Evolutionary conservation across 2,113 vertebrate species (phyloP).

Genomic region (Willisornis vidua): DNA sequence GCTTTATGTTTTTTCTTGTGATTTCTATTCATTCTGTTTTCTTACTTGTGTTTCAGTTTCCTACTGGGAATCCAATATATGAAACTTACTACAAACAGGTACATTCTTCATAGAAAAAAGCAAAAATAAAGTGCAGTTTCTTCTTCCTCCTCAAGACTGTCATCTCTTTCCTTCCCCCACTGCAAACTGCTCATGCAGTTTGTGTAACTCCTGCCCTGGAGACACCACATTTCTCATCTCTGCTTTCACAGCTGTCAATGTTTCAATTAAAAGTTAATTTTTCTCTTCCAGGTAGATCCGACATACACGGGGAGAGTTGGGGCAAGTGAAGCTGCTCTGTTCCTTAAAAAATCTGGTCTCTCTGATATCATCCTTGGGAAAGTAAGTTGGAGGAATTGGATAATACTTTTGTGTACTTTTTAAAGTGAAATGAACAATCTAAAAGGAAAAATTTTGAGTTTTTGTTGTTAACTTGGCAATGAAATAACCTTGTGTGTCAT

Average conservation of each 20-base stretch:
- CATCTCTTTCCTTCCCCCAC: not conserved
- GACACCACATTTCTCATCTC: not conserved
- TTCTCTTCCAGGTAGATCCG: conserved; percentile 87
- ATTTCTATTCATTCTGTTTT: not conserved
- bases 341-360: conserved; percentile 95
- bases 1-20: accelerated
- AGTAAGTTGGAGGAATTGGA: conserved; percentile 70
- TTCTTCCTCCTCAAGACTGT: not conserved
- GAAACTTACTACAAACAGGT: conserved; percentile 96
- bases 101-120: conserved; percentile 2
- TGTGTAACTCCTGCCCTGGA: not conserved
- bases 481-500: not conserved
- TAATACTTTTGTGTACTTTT: not conserved
- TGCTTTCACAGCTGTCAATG: not conserved
- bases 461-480: not conserved
- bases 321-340: conserved; percentile 92
- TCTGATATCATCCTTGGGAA: conserved; percentile 92
- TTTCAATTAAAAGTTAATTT: not conserved
- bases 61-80: conserved; percentile 89
- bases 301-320: conserved; percentile 89
- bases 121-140: not conserved
- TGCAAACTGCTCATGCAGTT: not conserved
- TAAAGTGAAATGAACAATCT: not conserved
- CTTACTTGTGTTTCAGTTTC: conserved; percentile 78
- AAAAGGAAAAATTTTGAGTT: not conserved